Conservation (phyloP, 2,113 vertebrate species). For the Cardinalis cardinalis region DNA sequence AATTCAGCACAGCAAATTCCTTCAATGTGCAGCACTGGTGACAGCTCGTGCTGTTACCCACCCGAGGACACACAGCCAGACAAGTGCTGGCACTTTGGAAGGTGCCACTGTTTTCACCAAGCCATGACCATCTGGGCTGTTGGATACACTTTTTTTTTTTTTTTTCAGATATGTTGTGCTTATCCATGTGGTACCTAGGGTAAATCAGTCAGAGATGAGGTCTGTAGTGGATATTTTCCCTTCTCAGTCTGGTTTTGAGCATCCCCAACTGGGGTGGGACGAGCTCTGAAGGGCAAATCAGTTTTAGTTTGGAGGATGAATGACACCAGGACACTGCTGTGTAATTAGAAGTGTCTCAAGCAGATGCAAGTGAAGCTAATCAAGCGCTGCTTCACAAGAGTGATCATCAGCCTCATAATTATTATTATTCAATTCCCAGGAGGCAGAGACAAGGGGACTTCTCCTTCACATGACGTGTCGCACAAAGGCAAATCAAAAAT, state of each 20-base stretch:
- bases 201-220: not conserved
- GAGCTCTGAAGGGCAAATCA: not conserved
- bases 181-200: not conserved
- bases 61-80: not conserved
- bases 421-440: conserved; percentile 10
- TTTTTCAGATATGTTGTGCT: not conserved
- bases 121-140: conserved; percentile 19
- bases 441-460: not conserved
- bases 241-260: not conserved
- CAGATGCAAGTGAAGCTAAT: conserved; percentile 45
- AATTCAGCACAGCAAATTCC: not conserved
- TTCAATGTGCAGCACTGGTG: not conserved
- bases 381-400: not conserved
- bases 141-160: not conserved
- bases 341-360: conserved; percentile 18
- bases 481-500: not conserved
- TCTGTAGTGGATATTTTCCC: not conserved
- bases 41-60: not conserved
- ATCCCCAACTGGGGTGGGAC: not conserved
- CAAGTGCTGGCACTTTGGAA: not conserved
- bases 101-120: not conserved
- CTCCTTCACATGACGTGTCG: not conserved
- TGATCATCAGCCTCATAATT: conserved; percentile 16
- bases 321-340: not conserved
- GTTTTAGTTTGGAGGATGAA: not conserved